Conservation (phyloP, 2,797 vertebrate genomes). For the Pangasius mekongensis region DNA sequence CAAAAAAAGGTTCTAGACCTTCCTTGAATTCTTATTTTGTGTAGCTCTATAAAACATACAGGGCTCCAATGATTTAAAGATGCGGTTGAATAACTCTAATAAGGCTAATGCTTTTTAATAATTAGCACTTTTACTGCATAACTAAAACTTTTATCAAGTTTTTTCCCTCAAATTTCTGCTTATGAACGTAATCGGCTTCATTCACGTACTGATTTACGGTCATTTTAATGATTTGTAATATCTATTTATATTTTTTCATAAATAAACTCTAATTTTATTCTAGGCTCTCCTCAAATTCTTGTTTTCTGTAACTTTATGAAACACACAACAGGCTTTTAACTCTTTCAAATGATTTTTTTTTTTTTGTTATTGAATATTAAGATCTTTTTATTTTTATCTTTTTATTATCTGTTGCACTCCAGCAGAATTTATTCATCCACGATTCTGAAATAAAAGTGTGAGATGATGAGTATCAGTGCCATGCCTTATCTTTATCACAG, state of each 20-base stretch:
- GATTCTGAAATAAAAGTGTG: background rate
- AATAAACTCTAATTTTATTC: background rate
- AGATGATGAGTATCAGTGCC: background rate
- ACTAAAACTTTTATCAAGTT: background rate
- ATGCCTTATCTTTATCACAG: constrained; percentile 13
- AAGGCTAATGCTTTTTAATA: background rate
- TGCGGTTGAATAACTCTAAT: background rate
- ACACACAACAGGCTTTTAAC: background rate
- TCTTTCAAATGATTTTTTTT: background rate
- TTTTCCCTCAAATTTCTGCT: background rate
- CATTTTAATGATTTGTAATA: background rate
- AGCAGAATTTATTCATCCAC: background rate
- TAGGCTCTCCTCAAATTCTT: background rate
- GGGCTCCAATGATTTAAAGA: background rate
- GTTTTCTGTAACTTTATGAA: background rate
- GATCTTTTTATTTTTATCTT: background rate
- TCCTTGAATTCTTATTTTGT: background rate
- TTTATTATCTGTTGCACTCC: background rate
- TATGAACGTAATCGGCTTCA: background rate
- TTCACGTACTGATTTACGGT: background rate
- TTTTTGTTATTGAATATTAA: background rate
- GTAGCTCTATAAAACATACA: background rate
- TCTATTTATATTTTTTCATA: background rate
- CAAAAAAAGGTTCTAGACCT: background rate
- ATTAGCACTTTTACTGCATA: background rate